Conservation (phyloP, 2,888 invertebrate genomes). For the Smittia sp. region DNA sequence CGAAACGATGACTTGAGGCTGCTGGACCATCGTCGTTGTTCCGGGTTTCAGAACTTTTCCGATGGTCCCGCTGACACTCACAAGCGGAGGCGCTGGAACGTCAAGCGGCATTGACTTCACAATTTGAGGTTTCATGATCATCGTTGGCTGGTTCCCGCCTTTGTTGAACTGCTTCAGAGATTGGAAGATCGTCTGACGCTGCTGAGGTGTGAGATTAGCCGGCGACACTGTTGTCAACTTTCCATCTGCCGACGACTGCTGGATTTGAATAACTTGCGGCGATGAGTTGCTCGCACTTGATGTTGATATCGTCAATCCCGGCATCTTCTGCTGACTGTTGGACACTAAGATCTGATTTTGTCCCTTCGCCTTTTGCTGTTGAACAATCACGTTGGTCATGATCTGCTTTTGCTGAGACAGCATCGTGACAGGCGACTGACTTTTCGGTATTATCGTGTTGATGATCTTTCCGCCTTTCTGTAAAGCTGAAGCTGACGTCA, state of each 20-base stretch:
- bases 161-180: conserved; percentile 48
- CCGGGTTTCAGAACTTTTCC: conserved; percentile 29
- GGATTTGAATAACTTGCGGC: conserved; percentile 46
- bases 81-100: background rate
- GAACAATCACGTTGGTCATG: conserved; percentile 47
- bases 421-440: conserved; percentile 18
- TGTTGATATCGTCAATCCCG: conserved; percentile 7
- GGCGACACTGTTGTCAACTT: conserved; percentile 49
- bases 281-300: background rate
- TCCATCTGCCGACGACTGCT: conserved; percentile 42
- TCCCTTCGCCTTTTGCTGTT: conserved; percentile 43
- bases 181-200: conserved; percentile 51
- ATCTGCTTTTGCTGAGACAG: conserved; percentile 50
- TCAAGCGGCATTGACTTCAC: background rate
- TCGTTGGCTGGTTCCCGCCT: conserved; percentile 19
- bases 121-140: conserved; percentile 35
- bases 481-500: conserved; percentile 17
- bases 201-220: conserved; percentile 49
- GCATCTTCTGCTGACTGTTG: conserved; percentile 12
- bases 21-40: conserved; percentile 2
- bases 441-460: background rate
- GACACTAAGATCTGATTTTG: background rate
- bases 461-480: conserved; percentile 33
- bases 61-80: conserved; percentile 18
- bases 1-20: conserved; percentile 8